Conservation (phyloP, 2,113 vertebrate species). For the Cisticola juncidis region DNA sequence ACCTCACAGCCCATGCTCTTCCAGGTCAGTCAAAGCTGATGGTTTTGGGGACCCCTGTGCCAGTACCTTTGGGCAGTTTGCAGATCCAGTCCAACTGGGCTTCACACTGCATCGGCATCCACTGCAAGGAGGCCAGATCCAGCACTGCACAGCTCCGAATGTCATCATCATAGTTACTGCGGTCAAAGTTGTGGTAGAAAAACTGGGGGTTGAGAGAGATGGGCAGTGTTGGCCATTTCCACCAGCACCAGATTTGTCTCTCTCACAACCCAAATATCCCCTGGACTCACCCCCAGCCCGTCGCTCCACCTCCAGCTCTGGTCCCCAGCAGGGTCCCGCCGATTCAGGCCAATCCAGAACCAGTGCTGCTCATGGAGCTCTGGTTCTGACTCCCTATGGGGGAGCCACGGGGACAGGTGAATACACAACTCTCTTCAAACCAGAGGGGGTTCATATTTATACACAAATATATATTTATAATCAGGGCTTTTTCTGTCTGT, state of each 20-base stretch:
- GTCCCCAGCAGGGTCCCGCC: slow-evolving; percentile 82
- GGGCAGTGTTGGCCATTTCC: not conserved
- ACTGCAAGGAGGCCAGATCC: slow-evolving; percentile 89
- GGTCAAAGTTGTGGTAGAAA: slow-evolving; percentile 93
- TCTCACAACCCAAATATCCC: not conserved
- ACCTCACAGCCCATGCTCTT: not conserved
- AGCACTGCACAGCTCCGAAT: slow-evolving; percentile 85
- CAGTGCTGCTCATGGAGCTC: slow-evolving; percentile 93
- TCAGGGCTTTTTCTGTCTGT: not conserved
- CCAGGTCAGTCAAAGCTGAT: not conserved
- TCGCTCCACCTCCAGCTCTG: slow-evolving; percentile 95
- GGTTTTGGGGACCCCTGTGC: not conserved
- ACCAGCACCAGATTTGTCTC: not conserved
- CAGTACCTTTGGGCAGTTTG: slow-evolving; percentile 91
- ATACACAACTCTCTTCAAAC: not conserved
- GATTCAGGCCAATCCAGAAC: slow-evolving; percentile 96
- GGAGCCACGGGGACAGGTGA: not conserved
- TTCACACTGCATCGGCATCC: slow-evolving; percentile 92
- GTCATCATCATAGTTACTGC: slow-evolving; percentile 80
- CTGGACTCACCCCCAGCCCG: slow-evolving; percentile 84
- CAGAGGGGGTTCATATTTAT: not conserved
- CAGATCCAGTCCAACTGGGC: slow-evolving; percentile 95
- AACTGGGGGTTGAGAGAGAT: slow-evolving; percentile 71
- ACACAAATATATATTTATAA: not conserved
- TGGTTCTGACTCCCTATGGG: slow-evolving; percentile 76